phyloP scores from a whole-genome alignment of 53 echinoderm and acorn worm genomes.

The Glandiceps talaboti region DNA sequence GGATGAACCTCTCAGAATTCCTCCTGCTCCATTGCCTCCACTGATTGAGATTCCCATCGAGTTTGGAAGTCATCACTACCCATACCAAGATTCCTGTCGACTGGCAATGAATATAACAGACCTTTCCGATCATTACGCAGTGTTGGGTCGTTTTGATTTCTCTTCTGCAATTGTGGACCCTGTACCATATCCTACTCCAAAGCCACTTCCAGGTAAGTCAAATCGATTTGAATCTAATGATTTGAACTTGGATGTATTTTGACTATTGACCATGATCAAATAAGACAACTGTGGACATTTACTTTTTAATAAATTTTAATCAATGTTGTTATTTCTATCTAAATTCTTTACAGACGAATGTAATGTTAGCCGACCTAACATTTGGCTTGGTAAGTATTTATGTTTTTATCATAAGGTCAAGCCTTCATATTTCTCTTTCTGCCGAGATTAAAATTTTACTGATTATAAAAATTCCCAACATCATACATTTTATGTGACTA shows the following conservation, averaged over 20 bases:
- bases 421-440: no score
- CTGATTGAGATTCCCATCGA: slow-evolving; percentile 38
- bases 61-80: slow-evolving; percentile 24
- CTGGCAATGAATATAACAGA: slow-evolving; percentile 31
- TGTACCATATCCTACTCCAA: neutral
- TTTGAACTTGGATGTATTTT: no score
- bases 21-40: neutral
- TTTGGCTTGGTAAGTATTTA: slow-evolving; percentile 65
- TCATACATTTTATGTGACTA: no score
- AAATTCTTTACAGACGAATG: neutral
- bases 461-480: no score
- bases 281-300: no score
- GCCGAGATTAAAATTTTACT: no score
- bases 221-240: no score
- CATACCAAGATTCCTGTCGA: slow-evolving; percentile 26
- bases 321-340: neutral
- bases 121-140: slow-evolving; percentile 74
- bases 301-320: no score
- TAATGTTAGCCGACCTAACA: slow-evolving; percentile 16
- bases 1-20: neutral
- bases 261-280: no score
- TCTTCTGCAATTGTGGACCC: neutral
- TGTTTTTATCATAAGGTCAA: no score
- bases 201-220: neutral
- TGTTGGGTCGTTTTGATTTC: slow-evolving; percentile 47